These are phyloP conservation scores for Vireo griseus DNA, from an alignment of 2,797 vertebrate genomes.

Conservation along the genomic window DNA sequence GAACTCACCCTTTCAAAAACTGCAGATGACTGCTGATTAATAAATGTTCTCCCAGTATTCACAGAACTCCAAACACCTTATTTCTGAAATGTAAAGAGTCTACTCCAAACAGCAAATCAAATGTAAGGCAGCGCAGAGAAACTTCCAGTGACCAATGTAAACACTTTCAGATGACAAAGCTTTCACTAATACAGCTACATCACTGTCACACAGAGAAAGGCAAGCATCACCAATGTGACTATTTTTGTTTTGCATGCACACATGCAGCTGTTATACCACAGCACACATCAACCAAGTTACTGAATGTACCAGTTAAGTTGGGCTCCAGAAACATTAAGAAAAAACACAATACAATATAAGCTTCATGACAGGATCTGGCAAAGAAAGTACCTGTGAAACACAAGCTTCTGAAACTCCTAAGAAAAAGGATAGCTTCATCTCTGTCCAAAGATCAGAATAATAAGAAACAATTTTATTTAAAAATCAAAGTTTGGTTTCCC, in stretches of 20 bases:
- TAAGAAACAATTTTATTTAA: neutral
- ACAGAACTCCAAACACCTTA: constrained; percentile 39
- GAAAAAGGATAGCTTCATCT: constrained; percentile 58
- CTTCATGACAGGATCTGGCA: neutral
- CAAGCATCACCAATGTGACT: constrained; percentile 54
- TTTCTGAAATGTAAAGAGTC: constrained; percentile 41
- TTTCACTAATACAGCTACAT: constrained; percentile 57
- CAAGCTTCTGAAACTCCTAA: constrained; percentile 56
- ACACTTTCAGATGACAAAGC: constrained; percentile 55
- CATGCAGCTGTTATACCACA: constrained; percentile 48
- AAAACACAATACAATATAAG: constrained; percentile 14
- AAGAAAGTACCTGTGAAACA: constrained; percentile 49
- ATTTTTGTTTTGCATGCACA: constrained; percentile 51
- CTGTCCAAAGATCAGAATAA: neutral
- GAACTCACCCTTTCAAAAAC: neutral
- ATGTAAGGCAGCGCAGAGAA: constrained; percentile 40
- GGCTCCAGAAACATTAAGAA: constrained; percentile 10
- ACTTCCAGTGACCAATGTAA: constrained; percentile 45
- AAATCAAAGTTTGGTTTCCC: constrained; percentile 4
- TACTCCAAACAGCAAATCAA: constrained; percentile 35
- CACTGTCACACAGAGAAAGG: constrained; percentile 55
- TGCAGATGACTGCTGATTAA: neutral
- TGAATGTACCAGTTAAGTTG: constrained; percentile 24
- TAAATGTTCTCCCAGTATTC: neutral
- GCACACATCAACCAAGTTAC: constrained; percentile 38